Evolutionary conservation across 2,888 invertebrate genomes (phyloP).

Genomic region (Cecidostiba fungosa): DNA sequence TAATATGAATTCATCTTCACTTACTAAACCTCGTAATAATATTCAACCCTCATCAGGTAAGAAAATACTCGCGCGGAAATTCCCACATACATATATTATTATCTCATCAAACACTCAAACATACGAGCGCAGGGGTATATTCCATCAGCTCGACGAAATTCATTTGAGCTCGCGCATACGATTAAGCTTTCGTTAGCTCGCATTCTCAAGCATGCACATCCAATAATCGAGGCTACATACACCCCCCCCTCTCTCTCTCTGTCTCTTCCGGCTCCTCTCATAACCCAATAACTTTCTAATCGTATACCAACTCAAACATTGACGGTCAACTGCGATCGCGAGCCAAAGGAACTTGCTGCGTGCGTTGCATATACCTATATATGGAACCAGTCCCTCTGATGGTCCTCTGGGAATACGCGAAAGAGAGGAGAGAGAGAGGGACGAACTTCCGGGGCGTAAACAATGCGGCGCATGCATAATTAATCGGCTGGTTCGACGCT

Average conservation of each 20-base stretch:
- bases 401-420: background rate
- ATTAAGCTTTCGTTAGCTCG: constrained; percentile 3
- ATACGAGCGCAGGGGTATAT: background rate
- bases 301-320: constrained; percentile 46
- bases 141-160: background rate
- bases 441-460: constrained; percentile 64
- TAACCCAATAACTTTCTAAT: constrained; percentile 47
- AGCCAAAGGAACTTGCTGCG: constrained; percentile 40
- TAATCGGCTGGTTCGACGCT: constrained; percentile 61
- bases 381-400: background rate
- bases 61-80: background rate
- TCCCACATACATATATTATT: background rate
- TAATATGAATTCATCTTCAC: no score
- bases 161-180: background rate
- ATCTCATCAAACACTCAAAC: background rate
- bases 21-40: no score
- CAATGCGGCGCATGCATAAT: constrained; percentile 67
- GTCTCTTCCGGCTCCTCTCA: background rate
- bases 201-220: background rate
- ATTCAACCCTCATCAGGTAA: background rate
- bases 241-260: background rate
- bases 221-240: background rate
- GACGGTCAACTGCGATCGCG: constrained; percentile 18
- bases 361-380: background rate
- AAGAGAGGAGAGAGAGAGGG: background rate